These are phyloP conservation scores for Ammodytes marinus DNA, from an alignment of 2,113 vertebrate genomes.

Conservation along the genomic window DNA sequence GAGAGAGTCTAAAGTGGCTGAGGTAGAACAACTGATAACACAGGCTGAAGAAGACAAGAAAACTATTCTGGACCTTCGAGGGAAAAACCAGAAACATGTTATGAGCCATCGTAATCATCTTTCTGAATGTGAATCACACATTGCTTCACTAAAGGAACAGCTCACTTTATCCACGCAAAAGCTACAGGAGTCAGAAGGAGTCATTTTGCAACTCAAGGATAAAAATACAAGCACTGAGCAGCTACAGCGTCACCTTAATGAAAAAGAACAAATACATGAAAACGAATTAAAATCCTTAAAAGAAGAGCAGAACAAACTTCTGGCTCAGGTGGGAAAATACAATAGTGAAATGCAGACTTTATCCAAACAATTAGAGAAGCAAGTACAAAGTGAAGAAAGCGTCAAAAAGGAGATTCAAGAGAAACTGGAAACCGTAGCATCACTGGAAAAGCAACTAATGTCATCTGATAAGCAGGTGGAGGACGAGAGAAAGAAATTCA, in stretches of 20 bases:
- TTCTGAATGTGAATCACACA: conserved; percentile 83
- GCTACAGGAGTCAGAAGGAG: conserved; percentile 77
- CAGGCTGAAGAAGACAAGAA: conserved; percentile 82
- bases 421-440: conserved; percentile 79
- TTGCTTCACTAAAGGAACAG: conserved; percentile 86
- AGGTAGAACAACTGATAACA: conserved; percentile 82
- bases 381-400: conserved; percentile 69
- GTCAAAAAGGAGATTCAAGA: conserved; percentile 73
- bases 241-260: conserved; percentile 73
- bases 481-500: conserved; percentile 77
- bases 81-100: conserved; percentile 82
- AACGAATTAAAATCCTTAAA: conserved; percentile 87
- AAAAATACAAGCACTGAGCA: conserved; percentile 71
- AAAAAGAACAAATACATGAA: conserved; percentile 82
- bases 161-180: conserved; percentile 75
- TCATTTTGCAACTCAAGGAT: conserved; percentile 82
- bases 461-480: conserved; percentile 69
- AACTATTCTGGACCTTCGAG: conserved; percentile 84
- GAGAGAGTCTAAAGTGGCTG: conserved; percentile 79
- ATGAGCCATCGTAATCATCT: conserved; percentile 79
- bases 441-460: conserved; percentile 81
- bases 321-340: conserved; percentile 82
- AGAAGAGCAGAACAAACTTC: conserved; percentile 85
- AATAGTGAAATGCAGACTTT: conserved; percentile 78
- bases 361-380: conserved; percentile 79